phyloP scores from a whole-genome alignment of 2,113 vertebrate genomes.

The Hoplias malabaricus region DNA sequence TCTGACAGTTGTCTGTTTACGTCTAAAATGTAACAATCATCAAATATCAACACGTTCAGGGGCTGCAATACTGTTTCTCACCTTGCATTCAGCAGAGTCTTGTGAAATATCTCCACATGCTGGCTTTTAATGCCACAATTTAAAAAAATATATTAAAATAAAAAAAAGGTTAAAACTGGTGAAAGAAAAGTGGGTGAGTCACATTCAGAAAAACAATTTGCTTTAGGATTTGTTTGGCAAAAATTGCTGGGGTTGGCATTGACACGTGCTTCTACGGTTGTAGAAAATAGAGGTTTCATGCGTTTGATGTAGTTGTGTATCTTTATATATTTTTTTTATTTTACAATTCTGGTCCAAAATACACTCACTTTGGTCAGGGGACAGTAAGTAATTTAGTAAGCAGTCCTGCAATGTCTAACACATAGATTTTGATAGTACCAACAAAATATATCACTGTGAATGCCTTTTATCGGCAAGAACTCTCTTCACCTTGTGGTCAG shows the following conservation, averaged over 20 bases:
- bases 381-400: not conserved
- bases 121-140: not conserved
- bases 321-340: too few relatives aligned
- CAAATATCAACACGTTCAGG: not conserved
- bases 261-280: not conserved
- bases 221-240: not conserved
- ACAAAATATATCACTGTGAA: conserved; percentile 31
- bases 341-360: not conserved
- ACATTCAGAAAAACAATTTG: not conserved
- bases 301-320: not conserved
- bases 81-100: not conserved
- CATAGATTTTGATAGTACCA: not conserved
- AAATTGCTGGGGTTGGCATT: not conserved
- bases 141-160: too few relatives aligned
- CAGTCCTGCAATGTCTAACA: not conserved
- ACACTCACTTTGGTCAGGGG: not conserved
- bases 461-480: conserved; percentile 2
- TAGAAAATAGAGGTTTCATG: not conserved
- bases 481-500: not conserved
- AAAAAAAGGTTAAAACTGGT: too few relatives aligned
- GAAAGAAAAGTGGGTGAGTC: not conserved
- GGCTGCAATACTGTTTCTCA: not conserved
- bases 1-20: not conserved
- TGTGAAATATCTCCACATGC: not conserved
- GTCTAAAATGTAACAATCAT: not conserved